Base-by-base conservation (phyloP, 37 sponge, comb jelly and placozoan species). In the Oscarella lobularis region DNA sequence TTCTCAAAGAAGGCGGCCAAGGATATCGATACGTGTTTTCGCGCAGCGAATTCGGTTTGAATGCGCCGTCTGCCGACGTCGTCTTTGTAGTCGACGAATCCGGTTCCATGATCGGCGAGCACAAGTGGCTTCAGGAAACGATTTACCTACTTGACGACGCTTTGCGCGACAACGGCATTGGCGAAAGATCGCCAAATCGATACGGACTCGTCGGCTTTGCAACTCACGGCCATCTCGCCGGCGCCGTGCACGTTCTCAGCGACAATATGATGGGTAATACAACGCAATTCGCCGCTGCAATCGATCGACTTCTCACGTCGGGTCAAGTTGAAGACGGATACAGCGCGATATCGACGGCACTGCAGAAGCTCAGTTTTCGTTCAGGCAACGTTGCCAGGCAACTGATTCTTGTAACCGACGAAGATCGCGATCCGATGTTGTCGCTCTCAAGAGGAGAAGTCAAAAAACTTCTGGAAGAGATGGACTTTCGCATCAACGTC, bases 61-160 rank as follows among this genome's bases (percentile, higher is more conserved):
- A 48, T 48, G 60, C 14, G 60, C 77, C 83, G 31, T 84, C 91
- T 0, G 88, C 87, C 35, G 93, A 92, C 67, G 34, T 92, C 3
- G 35, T 88, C 0, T 82, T 92, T 75, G 82, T 92, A 0, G 89
- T 92, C 20, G 93, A 92, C 83, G 93, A 92, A 68, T 86, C 89
- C 39, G 93, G 87, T 4, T 88, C 93, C 31, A 92, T 88, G 86
- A 66, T 39, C 2, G 66, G 14, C 35, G 87, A 85, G 41, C 88
- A 86, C 60, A 32, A 35, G 27, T 92, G 86, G 86, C 80, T 92
- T 4, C 38, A 77, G 39, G 33, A 75, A 30, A 72, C 87, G 79
- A 72, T 38, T 0, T 29, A 66, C 29, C 27, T 30, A 2, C 37
- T 92, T 41, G 84, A 92, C 37, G 20, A 36, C 30, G 36, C 48